A percentile compares a stretch with the other conserved stretches of the same genome.
Evolutionary conservation across 2,888 invertebrate species (phyloP).

Genomic region (Machimus rusticus): DNA sequence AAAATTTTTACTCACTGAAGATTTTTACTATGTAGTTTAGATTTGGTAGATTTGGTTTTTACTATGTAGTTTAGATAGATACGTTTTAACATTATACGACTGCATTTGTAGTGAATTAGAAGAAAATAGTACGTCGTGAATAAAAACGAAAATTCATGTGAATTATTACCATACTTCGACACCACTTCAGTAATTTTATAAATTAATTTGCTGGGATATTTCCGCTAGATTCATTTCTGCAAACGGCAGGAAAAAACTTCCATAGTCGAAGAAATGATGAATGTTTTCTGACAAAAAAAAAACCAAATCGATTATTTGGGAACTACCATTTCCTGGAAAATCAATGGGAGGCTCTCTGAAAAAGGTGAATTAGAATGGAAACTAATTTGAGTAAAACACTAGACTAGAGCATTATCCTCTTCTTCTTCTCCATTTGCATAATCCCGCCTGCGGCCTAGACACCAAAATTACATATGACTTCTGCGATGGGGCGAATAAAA

Average conservation of each 20-base stretch:
- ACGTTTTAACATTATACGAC: no score
- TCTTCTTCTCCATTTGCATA: not conserved
- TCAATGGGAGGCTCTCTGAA: not conserved
- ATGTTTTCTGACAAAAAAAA: not conserved
- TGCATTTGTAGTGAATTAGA: no score
- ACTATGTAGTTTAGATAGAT: no score
- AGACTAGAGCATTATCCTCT: not conserved
- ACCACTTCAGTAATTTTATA: no score
- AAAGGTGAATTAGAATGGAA: not conserved
- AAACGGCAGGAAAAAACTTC: not conserved
- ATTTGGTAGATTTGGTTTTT: no score
- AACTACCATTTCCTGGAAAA: not conserved
- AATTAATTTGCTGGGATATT: not conserved
- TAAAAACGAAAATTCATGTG: no score
- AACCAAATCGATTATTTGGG: not conserved
- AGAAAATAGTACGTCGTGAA: no score
- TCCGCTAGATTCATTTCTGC: not conserved
- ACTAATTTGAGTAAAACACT: not conserved
- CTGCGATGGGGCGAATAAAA: not conserved
- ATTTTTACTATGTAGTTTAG: no score
- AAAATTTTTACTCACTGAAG: no score
- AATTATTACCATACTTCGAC: no score
- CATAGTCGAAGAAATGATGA: not conserved
- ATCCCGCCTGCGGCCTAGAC: not conserved
- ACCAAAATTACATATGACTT: not conserved